phyloP scores from a whole-genome alignment of 1,140 invertebrate species.

The Tetraneura akinire region DNA sequence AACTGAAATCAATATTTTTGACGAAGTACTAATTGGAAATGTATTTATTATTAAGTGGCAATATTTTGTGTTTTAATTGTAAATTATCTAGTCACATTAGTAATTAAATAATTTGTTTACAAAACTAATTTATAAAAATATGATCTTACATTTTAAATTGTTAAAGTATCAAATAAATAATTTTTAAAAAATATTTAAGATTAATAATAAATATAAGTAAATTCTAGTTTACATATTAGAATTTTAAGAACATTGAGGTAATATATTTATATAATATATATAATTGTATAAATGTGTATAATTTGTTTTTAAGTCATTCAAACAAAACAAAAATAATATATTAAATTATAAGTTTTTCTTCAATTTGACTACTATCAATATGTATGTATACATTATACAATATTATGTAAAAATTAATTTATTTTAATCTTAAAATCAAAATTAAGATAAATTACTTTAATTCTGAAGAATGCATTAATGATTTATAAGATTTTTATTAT shows the following conservation, averaged over 20 bases:
- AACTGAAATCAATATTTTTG: neutral
- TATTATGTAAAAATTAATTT: too few species aligned
- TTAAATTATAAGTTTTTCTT: too few species aligned
- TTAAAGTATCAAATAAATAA: too few species aligned
- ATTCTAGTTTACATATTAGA: neutral
- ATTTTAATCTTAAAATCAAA: neutral
- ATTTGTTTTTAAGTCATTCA: too few species aligned
- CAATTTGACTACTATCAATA: too few species aligned
- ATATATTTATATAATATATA: neutral
- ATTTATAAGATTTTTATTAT: neutral
- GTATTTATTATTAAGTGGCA: neutral
- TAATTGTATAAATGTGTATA: too few species aligned
- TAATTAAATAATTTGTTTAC: neutral
- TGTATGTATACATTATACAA: too few species aligned
- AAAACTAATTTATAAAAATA: neutral
- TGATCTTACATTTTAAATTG: neutral
- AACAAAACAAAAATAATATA: too few species aligned
- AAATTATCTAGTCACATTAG: neutral
- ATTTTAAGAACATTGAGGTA: neutral
- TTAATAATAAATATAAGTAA: too few species aligned
- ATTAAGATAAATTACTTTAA: neutral
- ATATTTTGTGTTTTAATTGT: neutral
- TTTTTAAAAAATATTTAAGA: too few species aligned
- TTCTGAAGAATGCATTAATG: neutral
- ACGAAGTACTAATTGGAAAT: neutral